phyloP scores from a whole-genome alignment of 2,888 invertebrate species.

The Cordilura impudica region DNA sequence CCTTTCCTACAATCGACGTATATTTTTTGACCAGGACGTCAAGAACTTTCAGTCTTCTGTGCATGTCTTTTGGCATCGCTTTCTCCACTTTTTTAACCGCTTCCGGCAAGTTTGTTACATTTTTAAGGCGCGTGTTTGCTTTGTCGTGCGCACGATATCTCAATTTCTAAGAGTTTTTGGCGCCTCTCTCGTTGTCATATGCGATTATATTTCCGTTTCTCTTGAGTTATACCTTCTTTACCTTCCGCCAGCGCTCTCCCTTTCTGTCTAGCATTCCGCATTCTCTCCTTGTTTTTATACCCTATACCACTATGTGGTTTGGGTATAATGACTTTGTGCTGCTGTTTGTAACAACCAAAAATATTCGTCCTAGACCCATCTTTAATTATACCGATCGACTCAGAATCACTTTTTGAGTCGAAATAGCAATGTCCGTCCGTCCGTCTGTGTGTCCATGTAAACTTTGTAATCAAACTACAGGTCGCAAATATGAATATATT shows the following conservation, averaged over 20 bases:
- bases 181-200: not conserved
- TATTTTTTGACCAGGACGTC: not conserved
- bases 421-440: too few species aligned
- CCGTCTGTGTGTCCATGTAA: too few species aligned
- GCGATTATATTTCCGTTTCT: too few species aligned
- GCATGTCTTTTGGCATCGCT: not conserved
- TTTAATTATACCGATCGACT: too few species aligned
- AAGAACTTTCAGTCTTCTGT: not conserved
- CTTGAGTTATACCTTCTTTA: too few species aligned
- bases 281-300: constrained; percentile 1
- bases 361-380: too few species aligned
- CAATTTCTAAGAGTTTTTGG: not conserved
- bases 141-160: not conserved
- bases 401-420: too few species aligned
- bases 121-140: not conserved
- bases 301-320: too few species aligned
- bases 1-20: not conserved
- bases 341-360: too few species aligned
- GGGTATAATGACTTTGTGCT: too few species aligned
- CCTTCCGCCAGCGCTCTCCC: not conserved
- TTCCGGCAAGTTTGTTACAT: not conserved
- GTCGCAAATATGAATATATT: too few species aligned
- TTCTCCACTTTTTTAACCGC: constrained; percentile 2
- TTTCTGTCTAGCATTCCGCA: not conserved
- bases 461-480: too few species aligned